Base-by-base conservation (phyloP, 2,888 invertebrate species). In the Sesia bembeciformis region DNA sequence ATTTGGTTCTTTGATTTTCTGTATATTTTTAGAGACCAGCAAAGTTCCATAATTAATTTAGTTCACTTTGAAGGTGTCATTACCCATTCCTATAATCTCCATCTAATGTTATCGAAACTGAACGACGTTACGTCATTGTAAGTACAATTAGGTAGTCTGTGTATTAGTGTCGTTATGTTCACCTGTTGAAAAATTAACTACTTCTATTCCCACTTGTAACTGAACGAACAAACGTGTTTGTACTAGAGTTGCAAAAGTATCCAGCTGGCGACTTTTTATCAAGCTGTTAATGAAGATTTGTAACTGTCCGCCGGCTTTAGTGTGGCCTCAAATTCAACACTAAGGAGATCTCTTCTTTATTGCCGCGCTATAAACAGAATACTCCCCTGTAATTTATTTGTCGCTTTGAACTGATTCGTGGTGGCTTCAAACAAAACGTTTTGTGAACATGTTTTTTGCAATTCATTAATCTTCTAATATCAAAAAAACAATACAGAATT, bases 251-350 rank as follows among this genome's bases (percentile, higher is more conserved):
- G 77, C 75, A 73, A 66, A 56, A 70, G 62, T 65, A 61, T 65
- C 59, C 80, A 82, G 80, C 80, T 81, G 80, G 60, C 68, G 70
- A 72, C 78, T 75, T 81, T 81, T 81, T 81, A 81, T 84, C 81
- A 79, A 74, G 70, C 69, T 78, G 76, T 78, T 81, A 83, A 84
- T 81, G 80, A 84, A 83, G 80, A 83, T 84, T 83, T 83, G 82
- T 84, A 75, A 71, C 77, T 72, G 78, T 73, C 78, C 63, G 72
- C 66, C 69, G 64, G 63, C 66, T 72, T 76, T 78, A 75, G 74
- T 74, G 79, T 77, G 80, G 79, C 75, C 76, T 66, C 66, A 63
- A 63, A 67, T 59, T 58, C 57, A 58, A 70, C 72, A 70, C 74
- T 74, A 71, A 77, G 74, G 69, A 67, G 70, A 74, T 68, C 64